Evolutionary conservation across 2,888 invertebrate genomes (phyloP).

Genomic region (Strigamia transsilvanica): DNA sequence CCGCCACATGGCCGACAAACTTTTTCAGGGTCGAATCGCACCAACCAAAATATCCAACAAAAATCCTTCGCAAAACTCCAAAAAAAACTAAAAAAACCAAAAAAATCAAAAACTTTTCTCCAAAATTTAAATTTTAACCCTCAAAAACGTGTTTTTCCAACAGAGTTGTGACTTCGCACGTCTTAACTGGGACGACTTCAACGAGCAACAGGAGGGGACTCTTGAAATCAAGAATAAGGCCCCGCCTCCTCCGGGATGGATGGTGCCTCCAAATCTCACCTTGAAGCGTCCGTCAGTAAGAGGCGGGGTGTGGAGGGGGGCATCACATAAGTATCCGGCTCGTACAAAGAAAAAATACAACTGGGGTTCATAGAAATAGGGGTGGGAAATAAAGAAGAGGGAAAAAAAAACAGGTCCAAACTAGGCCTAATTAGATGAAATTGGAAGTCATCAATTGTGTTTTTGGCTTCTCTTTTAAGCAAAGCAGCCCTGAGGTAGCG

Average conservation of each 20-base stretch:
- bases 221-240: slow-evolving; percentile 51
- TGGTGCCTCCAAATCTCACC: slow-evolving; percentile 50
- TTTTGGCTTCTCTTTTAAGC: slow-evolving; percentile 26
- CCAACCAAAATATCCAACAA: background rate
- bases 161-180: background rate
- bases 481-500: slow-evolving; percentile 12
- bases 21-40: slow-evolving; percentile 28
- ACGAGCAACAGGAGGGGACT: slow-evolving; percentile 44
- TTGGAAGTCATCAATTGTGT: slow-evolving; percentile 43
- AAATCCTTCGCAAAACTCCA: background rate
- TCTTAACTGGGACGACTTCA: slow-evolving; percentile 29
- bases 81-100: background rate
- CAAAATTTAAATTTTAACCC: background rate
- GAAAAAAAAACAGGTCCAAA: slow-evolving; percentile 6
- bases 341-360: slow-evolving; percentile 7
- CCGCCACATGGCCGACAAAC: background rate
- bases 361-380: slow-evolving; percentile 9
- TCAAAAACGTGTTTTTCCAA: background rate
- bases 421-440: slow-evolving; percentile 19
- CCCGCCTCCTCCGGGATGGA: slow-evolving; percentile 51
- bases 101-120: background rate
- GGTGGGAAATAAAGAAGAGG: background rate
- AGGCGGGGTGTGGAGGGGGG: slow-evolving; percentile 1
- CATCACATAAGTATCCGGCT: slow-evolving; percentile 42
- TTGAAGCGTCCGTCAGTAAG: slow-evolving; percentile 50